These are phyloP conservation scores for Tridacna crocea DNA, from an alignment of 2,888 invertebrate genomes.

Conservation along the genomic window DNA sequence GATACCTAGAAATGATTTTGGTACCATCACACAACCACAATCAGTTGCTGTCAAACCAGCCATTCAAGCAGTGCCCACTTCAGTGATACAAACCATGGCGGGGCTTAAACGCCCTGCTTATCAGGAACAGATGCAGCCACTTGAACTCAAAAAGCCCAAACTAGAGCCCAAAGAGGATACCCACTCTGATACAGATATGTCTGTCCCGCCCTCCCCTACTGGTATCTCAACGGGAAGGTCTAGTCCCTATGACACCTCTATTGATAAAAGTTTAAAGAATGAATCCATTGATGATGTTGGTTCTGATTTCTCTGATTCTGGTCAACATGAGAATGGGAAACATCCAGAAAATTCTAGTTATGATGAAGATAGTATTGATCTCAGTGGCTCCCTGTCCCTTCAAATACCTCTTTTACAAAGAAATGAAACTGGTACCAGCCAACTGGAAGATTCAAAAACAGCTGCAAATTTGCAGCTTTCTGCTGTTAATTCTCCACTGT, in stretches of 20 bases:
- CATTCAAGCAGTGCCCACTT: slow-evolving; percentile 28
- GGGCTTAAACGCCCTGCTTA: slow-evolving; percentile 43
- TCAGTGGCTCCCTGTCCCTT: slow-evolving; percentile 75
- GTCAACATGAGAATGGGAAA: slow-evolving; percentile 7
- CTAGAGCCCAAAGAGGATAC: slow-evolving; percentile 45
- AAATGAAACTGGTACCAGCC: slow-evolving; percentile 7
- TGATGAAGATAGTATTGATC: slow-evolving; percentile 62
- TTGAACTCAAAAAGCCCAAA: slow-evolving; percentile 57
- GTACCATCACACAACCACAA: slow-evolving; percentile 9
- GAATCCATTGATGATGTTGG: slow-evolving; percentile 37
- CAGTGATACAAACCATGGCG: slow-evolving; percentile 25
- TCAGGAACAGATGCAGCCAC: slow-evolving; percentile 35
- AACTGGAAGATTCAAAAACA: slow-evolving; percentile 4
- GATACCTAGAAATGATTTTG: slow-evolving; percentile 46
- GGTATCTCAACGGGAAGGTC: slow-evolving; percentile 20
- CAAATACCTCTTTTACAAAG: slow-evolving; percentile 66
- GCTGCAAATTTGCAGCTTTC: background rate
- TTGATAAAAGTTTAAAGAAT: background rate
- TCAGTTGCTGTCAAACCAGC: background rate
- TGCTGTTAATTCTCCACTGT: background rate
- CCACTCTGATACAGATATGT: slow-evolving; percentile 19
- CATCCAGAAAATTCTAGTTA: background rate
- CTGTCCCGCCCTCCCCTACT: slow-evolving; percentile 30
- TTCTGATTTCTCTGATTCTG: slow-evolving; percentile 35
- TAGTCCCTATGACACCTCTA: background rate